Conservation (phyloP, 2,888 invertebrate species). For the Oxystoma pomonae region DNA sequence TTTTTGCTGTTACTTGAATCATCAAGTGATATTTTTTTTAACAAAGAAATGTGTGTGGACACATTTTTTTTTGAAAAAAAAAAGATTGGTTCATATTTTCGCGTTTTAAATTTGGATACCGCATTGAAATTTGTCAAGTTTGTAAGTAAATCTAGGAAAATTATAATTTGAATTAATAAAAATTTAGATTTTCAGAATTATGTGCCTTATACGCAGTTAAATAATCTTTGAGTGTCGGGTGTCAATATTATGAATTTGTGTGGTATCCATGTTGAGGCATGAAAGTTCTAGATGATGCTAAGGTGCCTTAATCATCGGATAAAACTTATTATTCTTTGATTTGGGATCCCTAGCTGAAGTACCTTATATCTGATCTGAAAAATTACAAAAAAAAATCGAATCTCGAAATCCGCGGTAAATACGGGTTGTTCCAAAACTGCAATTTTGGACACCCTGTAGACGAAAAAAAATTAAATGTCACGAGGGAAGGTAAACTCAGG, state of each 20-base stretch:
- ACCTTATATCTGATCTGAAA: neutral
- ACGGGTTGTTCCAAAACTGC: too few species aligned
- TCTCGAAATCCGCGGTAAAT: neutral
- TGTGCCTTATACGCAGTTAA: neutral
- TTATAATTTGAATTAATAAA: neutral
- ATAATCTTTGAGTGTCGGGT: neutral
- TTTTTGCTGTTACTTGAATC: neutral
- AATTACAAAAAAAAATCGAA: neutral
- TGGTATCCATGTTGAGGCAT: neutral
- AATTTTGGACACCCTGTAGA: neutral
- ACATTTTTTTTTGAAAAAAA: too few species aligned
- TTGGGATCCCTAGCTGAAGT: too few species aligned
- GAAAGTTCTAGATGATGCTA: too few species aligned
- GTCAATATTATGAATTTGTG: neutral
- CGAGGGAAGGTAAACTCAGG: constrained; percentile 49
- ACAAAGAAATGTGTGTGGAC: too few species aligned
- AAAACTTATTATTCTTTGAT: too few species aligned
- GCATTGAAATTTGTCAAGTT: neutral
- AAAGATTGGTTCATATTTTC: too few species aligned
- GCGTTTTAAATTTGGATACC: neutral
- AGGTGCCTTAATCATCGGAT: too few species aligned
- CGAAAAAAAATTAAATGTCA: constrained; percentile 16
- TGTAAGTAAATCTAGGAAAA: neutral
- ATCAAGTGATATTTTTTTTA: neutral
- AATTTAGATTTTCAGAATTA: neutral